phyloP scores from a whole-genome alignment of 2,797 vertebrate species.

The Erpetoichthys calabaricus region DNA sequence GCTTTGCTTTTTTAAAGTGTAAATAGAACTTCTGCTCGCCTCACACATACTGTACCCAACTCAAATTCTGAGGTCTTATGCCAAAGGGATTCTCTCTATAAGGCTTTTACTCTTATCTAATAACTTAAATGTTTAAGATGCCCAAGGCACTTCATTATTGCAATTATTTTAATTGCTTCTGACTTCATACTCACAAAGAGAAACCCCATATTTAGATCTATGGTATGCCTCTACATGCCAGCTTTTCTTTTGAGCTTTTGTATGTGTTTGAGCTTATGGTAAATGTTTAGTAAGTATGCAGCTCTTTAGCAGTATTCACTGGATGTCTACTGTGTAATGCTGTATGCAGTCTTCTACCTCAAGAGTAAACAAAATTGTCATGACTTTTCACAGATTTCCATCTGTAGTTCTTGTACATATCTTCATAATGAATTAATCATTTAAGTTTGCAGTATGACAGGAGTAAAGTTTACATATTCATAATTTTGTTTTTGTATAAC shows the following conservation, averaged over 20 bases:
- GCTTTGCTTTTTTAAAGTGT: background rate
- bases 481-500: no score
- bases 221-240: conserved; percentile 4
- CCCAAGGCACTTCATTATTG: conserved; percentile 2
- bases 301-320: no score
- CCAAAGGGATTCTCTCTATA: conserved; percentile 2
- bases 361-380: no score
- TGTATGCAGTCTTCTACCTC: no score
- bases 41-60: background rate
- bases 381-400: no score
- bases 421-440: no score
- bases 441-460: no score
- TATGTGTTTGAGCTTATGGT: no score
- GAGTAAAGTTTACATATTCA: no score
- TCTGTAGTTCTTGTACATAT: no score
- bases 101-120: conserved; percentile 3
- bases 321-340: no score
- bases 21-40: background rate
- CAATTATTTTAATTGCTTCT: conserved; percentile 4
- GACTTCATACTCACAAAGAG: background rate
- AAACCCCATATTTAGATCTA: background rate
- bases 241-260: conserved; percentile 4
- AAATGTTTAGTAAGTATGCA: no score
- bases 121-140: background rate
- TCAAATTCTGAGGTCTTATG: background rate